Percentiles rank a stretch among this genome's conserved stretches.
Conservation (phyloP, 2,113 vertebrate genomes). For the Pluvialis apricaria region DNA sequence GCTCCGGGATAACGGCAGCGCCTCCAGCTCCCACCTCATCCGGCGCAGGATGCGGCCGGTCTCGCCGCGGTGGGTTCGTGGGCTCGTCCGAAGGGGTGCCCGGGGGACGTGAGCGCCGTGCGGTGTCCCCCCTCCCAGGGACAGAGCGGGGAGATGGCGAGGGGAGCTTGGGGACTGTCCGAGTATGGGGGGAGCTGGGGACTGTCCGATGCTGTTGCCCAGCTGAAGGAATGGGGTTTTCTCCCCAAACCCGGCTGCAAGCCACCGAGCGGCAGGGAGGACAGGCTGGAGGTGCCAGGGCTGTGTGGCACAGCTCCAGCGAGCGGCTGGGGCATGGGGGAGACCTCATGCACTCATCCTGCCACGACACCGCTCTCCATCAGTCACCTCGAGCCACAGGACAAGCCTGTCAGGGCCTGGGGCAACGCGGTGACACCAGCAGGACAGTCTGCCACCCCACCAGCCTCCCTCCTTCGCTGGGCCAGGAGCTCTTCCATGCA, state of each 20-base stretch:
- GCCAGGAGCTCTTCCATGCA: not conserved
- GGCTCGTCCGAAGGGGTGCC: not conserved
- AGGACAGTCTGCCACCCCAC: not conserved
- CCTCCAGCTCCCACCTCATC: not conserved
- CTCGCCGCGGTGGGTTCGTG: accelerated
- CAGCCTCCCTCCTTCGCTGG: accelerated
- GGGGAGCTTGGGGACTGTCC: not conserved
- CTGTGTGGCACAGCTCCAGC: not conserved
- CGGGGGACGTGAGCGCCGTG: accelerated
- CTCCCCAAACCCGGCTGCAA: not conserved
- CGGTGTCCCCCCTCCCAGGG: not conserved
- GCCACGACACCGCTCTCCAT: not conserved
- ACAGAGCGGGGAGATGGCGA: accelerated
- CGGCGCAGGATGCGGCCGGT: accelerated
- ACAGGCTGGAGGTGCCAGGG: not conserved
- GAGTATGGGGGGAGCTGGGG: not conserved
- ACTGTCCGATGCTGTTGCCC: accelerated
- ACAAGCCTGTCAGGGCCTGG: not conserved
- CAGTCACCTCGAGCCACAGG: accelerated
- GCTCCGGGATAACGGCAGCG: not conserved
- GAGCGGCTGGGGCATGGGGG: not conserved
- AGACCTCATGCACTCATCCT: not conserved
- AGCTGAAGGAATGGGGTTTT: not conserved
- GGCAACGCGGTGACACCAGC: not conserved
- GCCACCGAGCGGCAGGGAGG: accelerated